Evolutionary conservation across 2,888 invertebrate genomes (phyloP).

Genomic region (Aspidiotus rigidus): DNA sequence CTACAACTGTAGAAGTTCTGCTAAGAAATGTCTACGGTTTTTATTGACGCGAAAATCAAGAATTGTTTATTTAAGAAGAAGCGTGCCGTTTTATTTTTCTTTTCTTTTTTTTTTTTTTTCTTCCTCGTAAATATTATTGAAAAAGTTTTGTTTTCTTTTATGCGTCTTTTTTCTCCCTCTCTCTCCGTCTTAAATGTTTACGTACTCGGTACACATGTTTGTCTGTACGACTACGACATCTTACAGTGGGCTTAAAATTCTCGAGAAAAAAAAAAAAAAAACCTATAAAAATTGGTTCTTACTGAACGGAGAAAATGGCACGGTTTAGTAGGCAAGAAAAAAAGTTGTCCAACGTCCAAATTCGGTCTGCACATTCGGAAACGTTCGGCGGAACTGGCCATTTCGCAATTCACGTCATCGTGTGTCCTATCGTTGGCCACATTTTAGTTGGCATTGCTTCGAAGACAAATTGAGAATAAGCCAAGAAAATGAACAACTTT

Average conservation of each 20-base stretch:
- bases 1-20: slow-evolving; percentile 8
- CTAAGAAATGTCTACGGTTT: slow-evolving; percentile 22
- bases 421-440: too few species aligned
- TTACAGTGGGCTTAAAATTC: not conserved
- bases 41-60: slow-evolving; percentile 33
- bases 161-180: not conserved
- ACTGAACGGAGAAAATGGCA: not conserved
- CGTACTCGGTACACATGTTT: slow-evolving; percentile 15
- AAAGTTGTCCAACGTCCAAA: too few species aligned
- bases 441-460: too few species aligned
- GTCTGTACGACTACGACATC: not conserved
- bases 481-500: too few species aligned
- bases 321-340: too few species aligned
- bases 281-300: not conserved
- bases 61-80: slow-evolving; percentile 31
- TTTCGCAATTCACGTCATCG: too few species aligned
- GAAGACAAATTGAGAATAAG: too few species aligned
- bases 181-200: slow-evolving; percentile 23
- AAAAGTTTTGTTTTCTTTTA: slow-evolving; percentile 26
- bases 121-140: slow-evolving; percentile 23
- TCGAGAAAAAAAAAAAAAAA: not conserved
- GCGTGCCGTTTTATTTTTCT: slow-evolving; percentile 29
- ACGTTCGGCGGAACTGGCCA: too few species aligned
- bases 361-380: too few species aligned
- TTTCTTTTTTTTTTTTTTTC: not conserved